Base-by-base conservation (phyloP, 2,888 invertebrate genomes). In the Aquatica leii region DNA sequence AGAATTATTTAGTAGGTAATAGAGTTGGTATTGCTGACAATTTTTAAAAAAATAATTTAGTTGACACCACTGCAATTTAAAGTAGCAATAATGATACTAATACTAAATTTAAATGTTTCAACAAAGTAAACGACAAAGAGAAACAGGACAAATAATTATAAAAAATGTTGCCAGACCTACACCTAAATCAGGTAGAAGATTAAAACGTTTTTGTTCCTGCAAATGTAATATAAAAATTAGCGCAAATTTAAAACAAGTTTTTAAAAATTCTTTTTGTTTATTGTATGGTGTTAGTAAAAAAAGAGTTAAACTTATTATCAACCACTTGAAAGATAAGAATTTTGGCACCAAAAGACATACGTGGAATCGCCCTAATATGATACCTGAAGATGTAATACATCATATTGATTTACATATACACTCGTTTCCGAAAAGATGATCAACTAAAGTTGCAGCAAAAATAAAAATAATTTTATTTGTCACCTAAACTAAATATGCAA, bases 201-300 rank as follows among this genome's bases (percentile, higher is more conserved):
- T 11, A 53, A 51, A 51, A 51, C 51, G 51, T 35, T 51, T 18
- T 35, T 51, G 51, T 48, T 59, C 59, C 54, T 59, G 59, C 54
- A 54, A 54, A 59, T 59, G 53, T 17, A 54, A 21, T 59, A 54
- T 59, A 43, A 53, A 59, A 59, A 54, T 54, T 34, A 54, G 54
- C 54, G 43, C 48, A 59, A 54, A 43, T 9, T 14, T 17, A 15
- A 34, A 31, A 14, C 31, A 8, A 15, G 51, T 51, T 15, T 51
- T 31, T 17, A 51, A n/a, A n/a, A n/a, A n/a, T n/a, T n/a, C n/a
- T n/a, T n/a, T n/a, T n/a, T n/a, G n/a, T n/a, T n/a, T n/a, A 18
- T 24, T 24, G 21, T 54, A 52, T 51, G 48, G 48, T 18, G 58
- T 48, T 31, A 48, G 46, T 58, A 48, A 58, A 17, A 58, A 50